Conservation (phyloP, 1,140 invertebrate genomes). For the Euwallacea similis region DNA sequence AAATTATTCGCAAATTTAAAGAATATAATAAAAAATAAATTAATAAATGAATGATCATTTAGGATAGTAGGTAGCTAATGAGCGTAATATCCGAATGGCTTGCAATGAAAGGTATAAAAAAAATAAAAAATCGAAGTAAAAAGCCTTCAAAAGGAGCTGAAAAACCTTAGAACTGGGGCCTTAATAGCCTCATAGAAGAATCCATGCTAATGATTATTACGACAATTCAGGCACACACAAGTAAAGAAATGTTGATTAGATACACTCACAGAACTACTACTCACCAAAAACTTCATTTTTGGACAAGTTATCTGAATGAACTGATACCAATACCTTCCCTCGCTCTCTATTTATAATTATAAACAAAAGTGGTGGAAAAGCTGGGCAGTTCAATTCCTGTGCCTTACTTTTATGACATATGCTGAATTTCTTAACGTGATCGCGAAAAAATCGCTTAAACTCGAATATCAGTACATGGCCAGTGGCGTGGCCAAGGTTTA, state of each 20-base stretch:
- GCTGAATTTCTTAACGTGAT: conserved; percentile 28
- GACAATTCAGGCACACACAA: background rate
- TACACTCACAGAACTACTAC: conserved; percentile 6
- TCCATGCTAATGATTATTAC: background rate
- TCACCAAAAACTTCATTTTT: conserved; percentile 34
- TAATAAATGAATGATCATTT: too few species aligned
- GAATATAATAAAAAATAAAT: too few species aligned
- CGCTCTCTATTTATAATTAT: conserved; percentile 32
- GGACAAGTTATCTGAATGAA: conserved; percentile 15
- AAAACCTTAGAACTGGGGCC: too few species aligned
- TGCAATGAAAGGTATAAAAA: too few species aligned
- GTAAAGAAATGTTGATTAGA: too few species aligned
- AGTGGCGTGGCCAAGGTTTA: conserved; percentile 31
- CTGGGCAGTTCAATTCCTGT: conserved; percentile 18
- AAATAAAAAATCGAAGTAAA: too few species aligned
- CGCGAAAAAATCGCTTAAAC: conserved; percentile 29
- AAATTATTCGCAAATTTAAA: too few species aligned
- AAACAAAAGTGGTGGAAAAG: conserved; percentile 32
- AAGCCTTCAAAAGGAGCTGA: too few species aligned
- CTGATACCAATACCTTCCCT: conserved; percentile 22
- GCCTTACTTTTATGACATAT: conserved; percentile 28
- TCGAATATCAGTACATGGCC: conserved; percentile 33
- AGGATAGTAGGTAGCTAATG: too few species aligned
- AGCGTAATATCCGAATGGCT: too few species aligned
- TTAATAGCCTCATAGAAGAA: too few species aligned